A percentile compares a stretch with the other conserved stretches of the same genome.
phyloP scores from a whole-genome alignment of 2,113 vertebrate genomes.

The Gymnarchus niloticus region DNA sequence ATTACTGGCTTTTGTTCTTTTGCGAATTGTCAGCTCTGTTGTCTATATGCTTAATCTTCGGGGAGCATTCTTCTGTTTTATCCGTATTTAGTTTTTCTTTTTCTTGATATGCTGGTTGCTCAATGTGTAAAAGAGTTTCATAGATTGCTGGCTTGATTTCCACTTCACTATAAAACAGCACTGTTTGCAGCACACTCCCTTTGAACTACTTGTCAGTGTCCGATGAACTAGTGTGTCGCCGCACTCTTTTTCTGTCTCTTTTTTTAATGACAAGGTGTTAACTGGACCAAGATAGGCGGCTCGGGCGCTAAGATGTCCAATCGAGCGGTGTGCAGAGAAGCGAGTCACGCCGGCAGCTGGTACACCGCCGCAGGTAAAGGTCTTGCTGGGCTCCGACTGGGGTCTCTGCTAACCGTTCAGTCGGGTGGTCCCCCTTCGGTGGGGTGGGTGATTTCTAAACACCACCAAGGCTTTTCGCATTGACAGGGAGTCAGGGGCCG shows the following conservation, averaged over 20 bases:
- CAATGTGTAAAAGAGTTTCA: too few relatives aligned
- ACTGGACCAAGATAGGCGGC: slow-evolving; percentile 87
- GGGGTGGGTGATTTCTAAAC: neutral
- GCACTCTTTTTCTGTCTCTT: slow-evolving; percentile 26
- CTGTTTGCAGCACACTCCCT: slow-evolving; percentile 2
- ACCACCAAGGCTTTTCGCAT: neutral
- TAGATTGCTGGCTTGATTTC: neutral
- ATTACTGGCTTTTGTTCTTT: slow-evolving; percentile 40
- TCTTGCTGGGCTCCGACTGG: neutral
- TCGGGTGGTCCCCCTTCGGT: neutral
- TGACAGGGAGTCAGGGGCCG: neutral
- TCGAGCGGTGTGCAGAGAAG: slow-evolving; percentile 93
- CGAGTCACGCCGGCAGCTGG: slow-evolving; percentile 96
- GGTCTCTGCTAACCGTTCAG: neutral
- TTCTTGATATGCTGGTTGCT: neutral
- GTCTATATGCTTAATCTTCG: neutral
- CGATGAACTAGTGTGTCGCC: neutral
- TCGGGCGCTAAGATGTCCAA: slow-evolving; percentile 95
- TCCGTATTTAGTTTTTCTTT: neutral
- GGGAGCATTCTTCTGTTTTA: neutral
- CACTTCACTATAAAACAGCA: neutral
- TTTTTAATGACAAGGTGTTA: slow-evolving; percentile 47
- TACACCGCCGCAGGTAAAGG: slow-evolving; percentile 91
- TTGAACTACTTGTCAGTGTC: slow-evolving; percentile 17
- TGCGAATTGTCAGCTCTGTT: neutral